Base-by-base conservation (phyloP, 1,140 invertebrate genomes). In the Drosophila saltans region DNA sequence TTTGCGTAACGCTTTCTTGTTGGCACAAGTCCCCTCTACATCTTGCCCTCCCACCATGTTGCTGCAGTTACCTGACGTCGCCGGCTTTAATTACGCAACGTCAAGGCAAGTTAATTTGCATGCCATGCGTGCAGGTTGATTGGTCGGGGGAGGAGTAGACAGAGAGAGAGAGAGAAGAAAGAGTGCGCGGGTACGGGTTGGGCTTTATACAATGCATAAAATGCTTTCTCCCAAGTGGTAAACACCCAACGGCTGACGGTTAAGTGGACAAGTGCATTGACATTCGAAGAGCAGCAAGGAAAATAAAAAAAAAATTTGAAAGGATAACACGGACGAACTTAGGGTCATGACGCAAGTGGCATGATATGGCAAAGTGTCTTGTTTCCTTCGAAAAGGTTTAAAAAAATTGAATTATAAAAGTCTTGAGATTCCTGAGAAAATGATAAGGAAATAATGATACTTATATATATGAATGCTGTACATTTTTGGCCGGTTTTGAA, bases 241-340 rank as follows among this genome's bases (percentile, higher is more conserved):
- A 58, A 58, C 56, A 58, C 56, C 57, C 57, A 59, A 33, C 57
- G 30, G 57, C 33, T 58, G 30, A 28, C 30, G 57, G 57, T 33
- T 39, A 59, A 59, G 57, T 59, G 57, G 57, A 59, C 57, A 59
- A 59, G 57, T 59, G 57, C 57, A 59, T 39, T 59, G 57, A 59
- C 57, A 39, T 59, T 39, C 21, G 33, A 59, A 59, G 33, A 26
- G 45, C 21, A 2, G 7, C 21, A 3, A 8, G 6, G 21, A 52
- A 24, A 52, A 52, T 26, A 26, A 24, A 52, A 10, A 26, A 52
- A 26, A 36, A 5, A 7, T 36, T 36, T 52, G 3, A 26, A 52
- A 52, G 45, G 45, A 52, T n/a, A 52, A 52, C 21, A 26, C 8
- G 24, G 45, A 26, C 21, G 24, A 24, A 7, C 5, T 52, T 3